phyloP scores from a whole-genome alignment of 2,113 vertebrate species.

The Corynorhinus townsendii region DNA sequence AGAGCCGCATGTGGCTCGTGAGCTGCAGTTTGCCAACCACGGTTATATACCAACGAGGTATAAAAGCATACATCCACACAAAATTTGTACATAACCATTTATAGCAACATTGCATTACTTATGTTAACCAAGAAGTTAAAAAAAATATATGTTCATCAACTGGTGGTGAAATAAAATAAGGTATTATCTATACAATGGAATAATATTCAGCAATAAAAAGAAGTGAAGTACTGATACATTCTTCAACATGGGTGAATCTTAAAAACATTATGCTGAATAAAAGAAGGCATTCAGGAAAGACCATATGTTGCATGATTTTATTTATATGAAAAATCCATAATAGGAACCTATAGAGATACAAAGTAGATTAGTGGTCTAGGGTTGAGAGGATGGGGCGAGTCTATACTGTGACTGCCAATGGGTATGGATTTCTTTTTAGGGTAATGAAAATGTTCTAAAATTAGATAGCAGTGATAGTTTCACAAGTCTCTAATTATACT shows the following conservation, averaged over 20 bases:
- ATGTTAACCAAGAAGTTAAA: neutral
- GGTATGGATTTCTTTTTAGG: neutral
- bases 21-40: no score
- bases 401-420: neutral
- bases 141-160: neutral
- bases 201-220: neutral
- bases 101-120: neutral
- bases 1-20: no score
- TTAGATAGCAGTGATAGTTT: neutral
- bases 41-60: neutral
- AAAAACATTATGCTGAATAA: neutral
- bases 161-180: conserved; percentile 4
- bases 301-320: neutral
- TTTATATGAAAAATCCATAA: neutral
- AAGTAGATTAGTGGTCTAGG: neutral
- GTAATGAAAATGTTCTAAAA: conserved; percentile 13
- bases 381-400: neutral
- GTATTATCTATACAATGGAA: neutral
- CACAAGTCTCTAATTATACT: neutral
- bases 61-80: neutral
- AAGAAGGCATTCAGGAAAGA: neutral
- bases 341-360: neutral
- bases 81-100: neutral
- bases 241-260: neutral
- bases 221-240: neutral